phyloP scores from a whole-genome alignment of 2,113 vertebrate species.

The Diphyllodes magnificus region DNA sequence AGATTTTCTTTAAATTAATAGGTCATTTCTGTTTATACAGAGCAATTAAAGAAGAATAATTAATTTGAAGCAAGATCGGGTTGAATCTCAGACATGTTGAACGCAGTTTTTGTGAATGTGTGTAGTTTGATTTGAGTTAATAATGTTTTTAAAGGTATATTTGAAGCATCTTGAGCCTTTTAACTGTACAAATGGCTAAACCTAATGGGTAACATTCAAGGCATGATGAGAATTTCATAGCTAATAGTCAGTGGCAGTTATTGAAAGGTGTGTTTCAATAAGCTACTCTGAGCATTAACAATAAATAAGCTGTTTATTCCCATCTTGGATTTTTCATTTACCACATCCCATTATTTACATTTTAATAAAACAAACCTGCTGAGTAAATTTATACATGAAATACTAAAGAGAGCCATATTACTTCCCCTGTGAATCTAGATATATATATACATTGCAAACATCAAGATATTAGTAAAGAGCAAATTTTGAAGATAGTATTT shows the following conservation, averaged over 20 bases:
- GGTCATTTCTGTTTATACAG: slow-evolving; percentile 76
- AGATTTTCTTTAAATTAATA: slow-evolving; percentile 79
- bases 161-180: background rate
- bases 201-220: slow-evolving; percentile 23
- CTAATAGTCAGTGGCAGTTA: slow-evolving; percentile 40
- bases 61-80: slow-evolving; percentile 66
- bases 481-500: slow-evolving; percentile 50
- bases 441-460: background rate
- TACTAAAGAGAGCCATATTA: slow-evolving; percentile 28
- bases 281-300: slow-evolving; percentile 2
- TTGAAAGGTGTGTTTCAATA: slow-evolving; percentile 19
- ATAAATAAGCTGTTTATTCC: slow-evolving; percentile 51
- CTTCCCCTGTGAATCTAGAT: slow-evolving; percentile 13
- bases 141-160: slow-evolving; percentile 27
- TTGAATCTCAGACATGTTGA: slow-evolving; percentile 45
- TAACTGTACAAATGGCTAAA: slow-evolving; percentile 26
- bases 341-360: slow-evolving; percentile 41
- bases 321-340: slow-evolving; percentile 48
- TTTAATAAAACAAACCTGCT: slow-evolving; percentile 59
- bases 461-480: slow-evolving; percentile 20
- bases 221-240: slow-evolving; percentile 26
- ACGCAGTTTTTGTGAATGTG: slow-evolving; percentile 42
- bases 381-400: slow-evolving; percentile 48
- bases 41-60: slow-evolving; percentile 75
- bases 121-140: background rate